Evolutionary conservation across 2,113 vertebrate species (phyloP).

Genomic region (Lampris megalopsis): DNA sequence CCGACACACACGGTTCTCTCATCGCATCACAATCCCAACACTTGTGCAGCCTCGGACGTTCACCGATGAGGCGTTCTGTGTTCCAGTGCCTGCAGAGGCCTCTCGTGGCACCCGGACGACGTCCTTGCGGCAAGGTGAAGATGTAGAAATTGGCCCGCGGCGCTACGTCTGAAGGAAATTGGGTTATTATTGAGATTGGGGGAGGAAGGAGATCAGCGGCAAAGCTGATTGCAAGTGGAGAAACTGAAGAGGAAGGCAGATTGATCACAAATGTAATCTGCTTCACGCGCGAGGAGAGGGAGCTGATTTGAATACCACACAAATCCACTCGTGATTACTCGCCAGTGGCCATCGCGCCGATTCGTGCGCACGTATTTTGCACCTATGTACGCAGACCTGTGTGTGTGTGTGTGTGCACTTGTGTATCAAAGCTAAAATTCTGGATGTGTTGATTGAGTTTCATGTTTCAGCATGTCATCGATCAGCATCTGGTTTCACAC

Average conservation of each 20-base stretch:
- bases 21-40: slow-evolving; percentile 17
- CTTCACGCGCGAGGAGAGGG: neutral
- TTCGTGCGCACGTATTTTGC: slow-evolving; percentile 34
- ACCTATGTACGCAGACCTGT: neutral
- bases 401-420: neutral
- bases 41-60: slow-evolving; percentile 36
- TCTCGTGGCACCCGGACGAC: slow-evolving; percentile 2
- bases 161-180: slow-evolving; percentile 42
- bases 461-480: slow-evolving; percentile 15
- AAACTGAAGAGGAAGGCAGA: slow-evolving; percentile 30
- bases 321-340: slow-evolving; percentile 33
- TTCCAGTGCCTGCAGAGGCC: slow-evolving; percentile 72
- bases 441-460: slow-evolving; percentile 14
- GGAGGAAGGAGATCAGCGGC: neutral
- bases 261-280: slow-evolving; percentile 48
- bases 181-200: slow-evolving; percentile 49
- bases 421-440: slow-evolving; percentile 2
- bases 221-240: slow-evolving; percentile 44
- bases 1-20: slow-evolving; percentile 29
- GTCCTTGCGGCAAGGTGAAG: slow-evolving; percentile 65
- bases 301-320: slow-evolving; percentile 40
- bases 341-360: slow-evolving; percentile 17
- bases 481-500: neutral
- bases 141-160: slow-evolving; percentile 46
- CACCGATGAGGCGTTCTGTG: slow-evolving; percentile 22